Base-by-base conservation (phyloP, 2,113 vertebrate species). In the Pristiophorus japonicus region DNA sequence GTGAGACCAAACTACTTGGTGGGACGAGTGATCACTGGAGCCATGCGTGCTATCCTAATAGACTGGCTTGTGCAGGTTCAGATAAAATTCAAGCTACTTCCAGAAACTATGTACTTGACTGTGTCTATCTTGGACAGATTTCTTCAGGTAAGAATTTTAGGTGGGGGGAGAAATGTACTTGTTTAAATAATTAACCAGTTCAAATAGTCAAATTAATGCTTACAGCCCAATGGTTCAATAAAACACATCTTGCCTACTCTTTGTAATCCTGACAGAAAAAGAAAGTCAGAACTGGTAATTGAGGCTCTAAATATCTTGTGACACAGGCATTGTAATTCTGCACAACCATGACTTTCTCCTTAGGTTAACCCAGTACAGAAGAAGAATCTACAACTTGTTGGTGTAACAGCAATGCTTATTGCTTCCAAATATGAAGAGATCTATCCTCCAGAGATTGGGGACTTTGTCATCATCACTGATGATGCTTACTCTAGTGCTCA, bases 41-140 rank as follows among this genome's bases (percentile, higher is more conserved):
- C 34, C n/a, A 95, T 95, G 95, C 84, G 95, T 51, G 84, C 95
- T 73, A 94, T 95, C 63, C 73, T 95, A 27, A 91, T 95, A 45
- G 90, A 95, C 88, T 95, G 95, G 95, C 95, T 95, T 73, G 84
- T 95, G 34, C 88, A 95, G 18, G 95, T 95, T 47, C 95, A 95
- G 51, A 27, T 95, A 38, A 94, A 95, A 70, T 95, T 95, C 16
- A 85, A 38, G 63, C 63, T 95, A 14, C 95, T 95, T 20, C 95
- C 62, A 91, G 95, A 95, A 73, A 95, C 88, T 2, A 63, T 95
- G 34, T 95, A 95, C 95, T 34, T 95, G 63, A 92, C 95, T 3
- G 85, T 95, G 45, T 66, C 88, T 11, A 92, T 95, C 27, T 67
- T 95, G 22, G 95, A 95, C 90, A n/a, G 87, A 45, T 95, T 91